Conservation (phyloP, 2,797 vertebrate species). For the Apodemus agrarius region DNA sequence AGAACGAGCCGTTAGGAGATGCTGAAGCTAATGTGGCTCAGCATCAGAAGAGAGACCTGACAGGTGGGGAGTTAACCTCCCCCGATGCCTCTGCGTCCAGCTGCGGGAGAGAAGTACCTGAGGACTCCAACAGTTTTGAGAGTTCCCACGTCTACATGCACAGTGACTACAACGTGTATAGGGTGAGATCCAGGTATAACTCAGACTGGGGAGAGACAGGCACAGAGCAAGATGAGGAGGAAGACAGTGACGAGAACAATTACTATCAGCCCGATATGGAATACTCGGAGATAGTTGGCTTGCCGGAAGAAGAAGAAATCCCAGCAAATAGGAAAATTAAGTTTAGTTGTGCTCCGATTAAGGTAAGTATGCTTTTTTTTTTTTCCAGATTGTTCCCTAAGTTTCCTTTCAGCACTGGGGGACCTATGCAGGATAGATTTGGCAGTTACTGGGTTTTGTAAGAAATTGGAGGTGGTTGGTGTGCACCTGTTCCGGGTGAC, state of each 20-base stretch:
- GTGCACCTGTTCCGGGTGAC: constrained; percentile 10
- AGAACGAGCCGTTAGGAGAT: constrained; percentile 74
- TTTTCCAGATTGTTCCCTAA: background rate
- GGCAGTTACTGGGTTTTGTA: constrained; percentile 34
- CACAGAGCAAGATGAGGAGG: constrained; percentile 94
- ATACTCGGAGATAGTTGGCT: constrained; percentile 93
- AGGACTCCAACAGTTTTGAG: constrained; percentile 87
- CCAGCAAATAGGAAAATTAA: constrained; percentile 95
- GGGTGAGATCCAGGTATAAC: constrained; percentile 90
- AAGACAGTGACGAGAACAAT: constrained; percentile 94
- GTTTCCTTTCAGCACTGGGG: constrained; percentile 48
- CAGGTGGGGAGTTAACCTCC: constrained; percentile 78
- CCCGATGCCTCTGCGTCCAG: constrained; percentile 77
- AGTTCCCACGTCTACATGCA: constrained; percentile 91
- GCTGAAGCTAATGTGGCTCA: constrained; percentile 71
- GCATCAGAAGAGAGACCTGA: constrained; percentile 63
- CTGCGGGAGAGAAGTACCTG: constrained; percentile 85
- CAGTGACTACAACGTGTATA: constrained; percentile 94
- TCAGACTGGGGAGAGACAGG: constrained; percentile 97
- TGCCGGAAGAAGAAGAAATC: constrained; percentile 94
- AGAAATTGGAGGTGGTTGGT: constrained; percentile 61
- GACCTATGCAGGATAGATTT: constrained; percentile 60
- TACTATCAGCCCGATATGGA: constrained; percentile 95
- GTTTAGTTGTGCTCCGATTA: constrained; percentile 96
- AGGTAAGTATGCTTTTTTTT: constrained; percentile 89